Evolutionary conservation across 1,140 invertebrate species (phyloP).

Genomic region (Ladona fulva): DNA sequence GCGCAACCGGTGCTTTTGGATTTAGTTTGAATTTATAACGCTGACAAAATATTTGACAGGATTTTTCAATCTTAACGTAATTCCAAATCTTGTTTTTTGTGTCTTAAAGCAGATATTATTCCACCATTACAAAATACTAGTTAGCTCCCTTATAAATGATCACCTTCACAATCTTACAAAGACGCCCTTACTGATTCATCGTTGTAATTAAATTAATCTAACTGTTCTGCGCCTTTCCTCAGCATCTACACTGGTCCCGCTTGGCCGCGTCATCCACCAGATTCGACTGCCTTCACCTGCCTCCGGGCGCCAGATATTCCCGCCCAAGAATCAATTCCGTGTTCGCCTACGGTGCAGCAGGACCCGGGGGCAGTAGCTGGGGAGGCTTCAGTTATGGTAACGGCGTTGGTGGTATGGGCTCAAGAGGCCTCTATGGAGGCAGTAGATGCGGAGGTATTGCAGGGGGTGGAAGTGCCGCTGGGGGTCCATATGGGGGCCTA

Average conservation of each 20-base stretch:
- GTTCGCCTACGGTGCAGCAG: conserved; percentile 64
- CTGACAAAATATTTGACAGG: too few species aligned
- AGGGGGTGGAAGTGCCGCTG: not conserved
- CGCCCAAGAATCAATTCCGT: conserved; percentile 66
- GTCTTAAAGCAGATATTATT: too few species aligned
- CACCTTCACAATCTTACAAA: too few species aligned
- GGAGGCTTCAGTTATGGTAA: conserved; percentile 50
- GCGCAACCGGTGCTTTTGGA: too few species aligned
- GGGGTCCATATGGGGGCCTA: not conserved
- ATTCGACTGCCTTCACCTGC: conserved; percentile 37
- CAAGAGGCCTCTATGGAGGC: not conserved
- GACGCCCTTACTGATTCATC: too few species aligned
- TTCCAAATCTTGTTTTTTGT: too few species aligned
- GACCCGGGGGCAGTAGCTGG: conserved; percentile 29
- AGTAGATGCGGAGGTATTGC: not conserved
- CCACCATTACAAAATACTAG: too few species aligned
- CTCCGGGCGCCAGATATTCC: conserved; percentile 39
- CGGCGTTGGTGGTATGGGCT: conserved; percentile 32
- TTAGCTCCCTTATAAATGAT: too few species aligned
- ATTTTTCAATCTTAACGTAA: too few species aligned
- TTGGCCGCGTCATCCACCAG: conserved; percentile 49
- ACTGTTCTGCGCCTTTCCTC: conserved; percentile 33
- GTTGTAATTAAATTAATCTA: too few species aligned
- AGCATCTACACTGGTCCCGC: conserved; percentile 62
- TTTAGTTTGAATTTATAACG: too few species aligned